A percentile compares a stretch with the other conserved stretches of the same genome.
phyloP scores from a whole-genome alignment of 2,113 vertebrate genomes.

The Zootoca vivipara region DNA sequence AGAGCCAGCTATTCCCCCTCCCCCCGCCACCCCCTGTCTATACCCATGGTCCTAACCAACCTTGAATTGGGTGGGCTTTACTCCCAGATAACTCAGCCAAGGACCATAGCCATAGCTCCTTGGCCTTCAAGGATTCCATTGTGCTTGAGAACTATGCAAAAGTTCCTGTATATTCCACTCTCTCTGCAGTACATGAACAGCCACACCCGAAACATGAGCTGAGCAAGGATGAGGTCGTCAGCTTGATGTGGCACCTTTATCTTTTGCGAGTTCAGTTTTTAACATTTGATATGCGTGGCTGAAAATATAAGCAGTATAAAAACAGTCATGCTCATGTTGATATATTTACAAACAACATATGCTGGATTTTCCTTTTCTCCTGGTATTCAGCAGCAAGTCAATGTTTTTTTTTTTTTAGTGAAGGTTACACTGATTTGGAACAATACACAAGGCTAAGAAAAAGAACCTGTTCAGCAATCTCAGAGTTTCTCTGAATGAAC shows the following conservation, averaged over 20 bases:
- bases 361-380: fast-evolving
- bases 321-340: neutral
- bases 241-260: neutral
- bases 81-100: no score
- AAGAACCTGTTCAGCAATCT: neutral
- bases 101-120: neutral
- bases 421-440: neutral
- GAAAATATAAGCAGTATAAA: fast-evolving
- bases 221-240: neutral
- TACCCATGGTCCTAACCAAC: no score
- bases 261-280: neutral
- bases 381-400: neutral
- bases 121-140: fast-evolving
- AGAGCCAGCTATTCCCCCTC: no score
- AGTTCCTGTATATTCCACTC: neutral
- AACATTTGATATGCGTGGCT: fast-evolving
- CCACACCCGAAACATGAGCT: neutral
- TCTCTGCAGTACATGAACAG: neutral
- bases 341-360: neutral
- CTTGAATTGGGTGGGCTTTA: no score
- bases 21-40: no score
- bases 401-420: fast-evolving
- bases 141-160: neutral
- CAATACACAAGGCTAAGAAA: neutral
- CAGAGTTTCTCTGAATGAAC: neutral